phyloP scores from a whole-genome alignment of 1,140 invertebrate species.

The Ips typographus region DNA sequence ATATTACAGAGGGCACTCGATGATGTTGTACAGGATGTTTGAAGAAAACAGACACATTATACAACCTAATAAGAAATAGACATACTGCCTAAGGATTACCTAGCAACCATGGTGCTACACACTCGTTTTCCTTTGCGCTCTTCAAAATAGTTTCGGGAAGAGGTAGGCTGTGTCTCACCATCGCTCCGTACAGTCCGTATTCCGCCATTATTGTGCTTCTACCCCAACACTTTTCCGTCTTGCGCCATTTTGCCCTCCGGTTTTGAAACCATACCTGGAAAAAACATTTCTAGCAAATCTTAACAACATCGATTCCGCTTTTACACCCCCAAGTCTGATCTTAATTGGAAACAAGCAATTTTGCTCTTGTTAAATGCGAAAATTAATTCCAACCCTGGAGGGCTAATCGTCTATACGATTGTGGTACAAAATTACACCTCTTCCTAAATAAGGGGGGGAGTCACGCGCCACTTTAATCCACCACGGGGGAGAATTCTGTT shows the following conservation, averaged over 20 bases:
- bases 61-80: constrained; percentile 19
- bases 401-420: constrained; percentile 49
- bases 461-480: constrained; percentile 2
- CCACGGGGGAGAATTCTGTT: constrained; percentile 16
- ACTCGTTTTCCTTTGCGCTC: constrained; percentile 91
- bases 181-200: constrained; percentile 98
- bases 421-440: constrained; percentile 49
- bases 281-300: constrained; percentile 17
- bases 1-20: too few species aligned
- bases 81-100: constrained; percentile 65
- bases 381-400: constrained; percentile 25
- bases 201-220: constrained; percentile 99
- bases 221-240: constrained; percentile 99
- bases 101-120: constrained; percentile 96
- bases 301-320: too few species aligned
- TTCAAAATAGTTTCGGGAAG: constrained; percentile 97
- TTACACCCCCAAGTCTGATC: too few species aligned
- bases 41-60: not conserved
- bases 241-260: constrained; percentile 96
- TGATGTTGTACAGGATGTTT: too few species aligned
- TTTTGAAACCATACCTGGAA: constrained; percentile 99
- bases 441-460: constrained; percentile 32
- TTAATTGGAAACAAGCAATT: too few species aligned
- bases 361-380: too few species aligned
- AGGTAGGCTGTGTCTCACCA: constrained; percentile 96